Evolutionary conservation across 2,888 invertebrate genomes (phyloP), one percentile per base, ranked within the genome.

Genomic region (Mantis religiosa): DNA sequence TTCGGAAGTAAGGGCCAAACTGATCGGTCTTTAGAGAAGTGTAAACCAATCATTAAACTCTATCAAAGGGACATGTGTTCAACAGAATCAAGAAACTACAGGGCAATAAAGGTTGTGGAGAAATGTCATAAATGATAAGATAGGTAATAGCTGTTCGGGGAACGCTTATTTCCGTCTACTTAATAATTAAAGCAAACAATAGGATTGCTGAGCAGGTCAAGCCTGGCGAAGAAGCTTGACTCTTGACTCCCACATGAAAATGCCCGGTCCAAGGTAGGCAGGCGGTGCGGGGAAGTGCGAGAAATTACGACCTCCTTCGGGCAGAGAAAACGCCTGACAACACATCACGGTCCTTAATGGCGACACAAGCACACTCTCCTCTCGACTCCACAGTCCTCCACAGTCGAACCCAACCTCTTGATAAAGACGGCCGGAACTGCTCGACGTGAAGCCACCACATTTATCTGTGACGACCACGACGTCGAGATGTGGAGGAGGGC

Each of bases 271-370:
- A 41, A 71, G 34, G 85, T 85, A 47, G 85, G n/a, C 85, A 85
- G 84, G 34, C 34, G 85, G n/a, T 47, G 47, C 85, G 25, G 41
- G n/a, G 47, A 12, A 41, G 84, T 28, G 34, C 84, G 27, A n/a
- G 82, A 82, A 87, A 82, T 87, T 87, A 87, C 82, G 87, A 87
- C 87, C 87, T 27, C 82, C 87, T 87, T 82, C 41, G 28, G 41
- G 7, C 15, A 28, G 86, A 71, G 86, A 86, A 87, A 34, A 82
- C 28, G 81, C 87, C 54, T 54, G 82, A 34, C 87, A 82, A 87
- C 87, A 87, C 82, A 87, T 87, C 87, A 87, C 20, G 30, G 28
- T 82, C 34, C 87, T 71, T 87, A 87, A 87, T 87, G 87, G 82
- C 87, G 82, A 82, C 87, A 87, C 71, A 86, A 86, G 85, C 54